Base-by-base conservation (phyloP, 2,113 vertebrate genomes). In the Nibea coibor region DNA sequence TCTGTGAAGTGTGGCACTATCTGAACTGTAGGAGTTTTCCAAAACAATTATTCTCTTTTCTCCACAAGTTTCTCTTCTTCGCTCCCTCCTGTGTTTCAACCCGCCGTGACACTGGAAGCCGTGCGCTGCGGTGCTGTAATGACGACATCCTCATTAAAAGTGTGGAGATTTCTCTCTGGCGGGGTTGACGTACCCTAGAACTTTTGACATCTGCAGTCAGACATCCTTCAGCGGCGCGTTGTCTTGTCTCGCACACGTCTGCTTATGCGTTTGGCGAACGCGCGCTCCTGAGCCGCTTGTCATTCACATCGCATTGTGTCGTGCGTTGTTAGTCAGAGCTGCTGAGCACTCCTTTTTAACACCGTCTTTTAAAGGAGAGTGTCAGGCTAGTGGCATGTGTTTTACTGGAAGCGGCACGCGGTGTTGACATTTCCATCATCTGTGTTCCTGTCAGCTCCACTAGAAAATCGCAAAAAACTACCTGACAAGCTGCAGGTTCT, bases 341-440 rank as follows among this genome's bases (percentile, higher is more conserved):
- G 72, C 64, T 43, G 65, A 80, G 51, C 16, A 0, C 68, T 48
- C 70, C 66, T 64, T 45, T 75, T 42, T 56, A 47, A 43, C 51
- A 26, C 45, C 6, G 5, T 50, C 64, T 77, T 73, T 69, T 48
- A 61, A 61, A 53, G 35, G 47, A 22, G 53, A 67, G 65, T 77
- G 83, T 88, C 88, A 78, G 74, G 80, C 64, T 69, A 22, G 64
- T 75, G 53, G 22, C 67, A 39, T 56, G 67, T 39, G 65, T 77
- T 79, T 84, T 71, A 71, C 58, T 76, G 75, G 56, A 70, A 75
- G 64, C 81, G 56, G 47, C 75, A 75, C 78, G 75, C 73, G 67
- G 65, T 68, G 80, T 71, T 82, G 80, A 89, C 82, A 85, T 77
- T 80, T 85, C 70, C 66, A 65, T 71, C 81, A 72, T 83, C 67